These are phyloP conservation scores for Sisor rabdophorus DNA, from an alignment of 2,113 vertebrate genomes.

Conservation along the genomic window DNA sequence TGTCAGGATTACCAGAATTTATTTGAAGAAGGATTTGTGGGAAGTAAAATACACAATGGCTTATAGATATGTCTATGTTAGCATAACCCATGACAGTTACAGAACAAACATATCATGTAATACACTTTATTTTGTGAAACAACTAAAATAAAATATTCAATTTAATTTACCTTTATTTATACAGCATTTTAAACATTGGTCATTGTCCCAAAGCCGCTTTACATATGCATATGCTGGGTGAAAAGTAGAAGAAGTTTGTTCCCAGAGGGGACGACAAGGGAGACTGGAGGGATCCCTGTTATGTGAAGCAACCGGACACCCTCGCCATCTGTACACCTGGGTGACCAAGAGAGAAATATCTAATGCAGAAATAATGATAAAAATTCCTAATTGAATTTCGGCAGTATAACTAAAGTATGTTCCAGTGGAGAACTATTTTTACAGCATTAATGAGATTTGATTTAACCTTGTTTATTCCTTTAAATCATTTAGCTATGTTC, in stretches of 20 bases:
- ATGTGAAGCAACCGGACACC: no score
- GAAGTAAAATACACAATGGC: slow-evolving; percentile 41
- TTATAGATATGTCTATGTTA: slow-evolving; percentile 15
- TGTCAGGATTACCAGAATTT: slow-evolving; percentile 27
- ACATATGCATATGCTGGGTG: no score
- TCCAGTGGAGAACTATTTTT: neutral
- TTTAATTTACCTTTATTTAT: no score
- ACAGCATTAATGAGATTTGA: no score
- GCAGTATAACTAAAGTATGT: neutral
- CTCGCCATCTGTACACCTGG: no score
- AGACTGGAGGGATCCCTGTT: no score
- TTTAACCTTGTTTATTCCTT: no score
- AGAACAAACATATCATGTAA: neutral
- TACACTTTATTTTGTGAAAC: neutral
- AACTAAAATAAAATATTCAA: neutral
- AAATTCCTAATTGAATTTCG: neutral
- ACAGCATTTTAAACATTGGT: no score
- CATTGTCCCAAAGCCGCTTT: no score
- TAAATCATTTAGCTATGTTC: no score
- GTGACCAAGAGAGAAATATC: neutral
- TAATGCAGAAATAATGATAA: neutral
- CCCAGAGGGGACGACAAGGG: no score
- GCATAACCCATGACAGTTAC: slow-evolving; percentile 21
- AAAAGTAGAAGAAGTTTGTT: no score
- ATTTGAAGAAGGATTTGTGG: slow-evolving; percentile 21